Evolutionary conservation across 2,888 invertebrate genomes (phyloP), one percentile per base, ranked within the genome.

Genomic region (Mimas tiliae): DNA sequence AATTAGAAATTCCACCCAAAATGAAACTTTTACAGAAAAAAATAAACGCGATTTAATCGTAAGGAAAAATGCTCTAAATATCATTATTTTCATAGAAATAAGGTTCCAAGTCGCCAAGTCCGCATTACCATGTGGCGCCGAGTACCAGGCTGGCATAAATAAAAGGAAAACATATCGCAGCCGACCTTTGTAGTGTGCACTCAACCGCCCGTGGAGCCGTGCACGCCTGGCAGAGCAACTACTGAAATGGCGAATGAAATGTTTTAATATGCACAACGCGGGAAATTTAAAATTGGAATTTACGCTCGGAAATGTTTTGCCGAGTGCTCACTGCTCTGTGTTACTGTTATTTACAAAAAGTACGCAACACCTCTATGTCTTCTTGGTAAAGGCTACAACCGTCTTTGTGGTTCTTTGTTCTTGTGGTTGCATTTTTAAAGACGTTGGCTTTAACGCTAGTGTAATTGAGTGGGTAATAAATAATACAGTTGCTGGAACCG

Each of bases 121-220:
- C 69, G 63, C 67, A 70, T 63, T 63, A 63, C 52, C 52, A 68
- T 67, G 73, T 69, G 68, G 72, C 73, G 69, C 73, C 75, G 78
- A 82, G 83, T 85, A 85, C 83, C 75, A 84, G 82, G 82, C 74
- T 72, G 74, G 72, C 81, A 85, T 85, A 86, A 86, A 88, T 87
- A 87, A 87, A 87, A 86, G 81, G 78, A 82, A 86, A 85, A 85
- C 80, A 81, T 83, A 87, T 85, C 83, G 79, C 79, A 80, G 78
- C 73, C 83, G 84, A 86, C 88, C 85, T 88, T 86, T 88, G 86
- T 83, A 80, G 79, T 82, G 84, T 81, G 85, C 87, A 86, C 86
- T 87, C 85, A 85, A 84, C 81, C 85, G 82, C 88, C 87, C 81
- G 84, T 80, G 67, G 87, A 73, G 87, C 73, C 73, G 73, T 79